phyloP scores from a whole-genome alignment of 2,113 vertebrate genomes.

The Pelobates fuscus region DNA sequence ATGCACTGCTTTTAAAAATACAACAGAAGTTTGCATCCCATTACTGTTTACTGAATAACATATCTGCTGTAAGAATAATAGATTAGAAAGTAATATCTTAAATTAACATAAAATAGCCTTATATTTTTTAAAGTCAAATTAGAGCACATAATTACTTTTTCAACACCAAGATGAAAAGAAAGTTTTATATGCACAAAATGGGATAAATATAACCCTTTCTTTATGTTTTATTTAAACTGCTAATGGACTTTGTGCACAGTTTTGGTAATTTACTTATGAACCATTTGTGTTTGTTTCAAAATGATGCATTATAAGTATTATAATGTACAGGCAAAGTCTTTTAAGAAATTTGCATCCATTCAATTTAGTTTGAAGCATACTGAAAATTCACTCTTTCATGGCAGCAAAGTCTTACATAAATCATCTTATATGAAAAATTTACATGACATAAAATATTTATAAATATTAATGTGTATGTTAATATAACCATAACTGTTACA shows the following conservation, averaged over 20 bases:
- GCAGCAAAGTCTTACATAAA: conserved; percentile 75
- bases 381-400: conserved; percentile 77
- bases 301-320: conserved; percentile 65
- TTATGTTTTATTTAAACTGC: conserved; percentile 79
- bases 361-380: conserved; percentile 63
- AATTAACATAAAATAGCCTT: conserved; percentile 21
- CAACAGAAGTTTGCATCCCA: conserved; percentile 39
- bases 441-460: conserved; percentile 86
- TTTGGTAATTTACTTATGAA: conserved; percentile 73
- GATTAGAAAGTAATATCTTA: conserved; percentile 39
- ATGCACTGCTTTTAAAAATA: conserved; percentile 4
- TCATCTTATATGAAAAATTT: conserved; percentile 85
- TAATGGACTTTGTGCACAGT: conserved; percentile 72
- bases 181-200: conserved; percentile 57
- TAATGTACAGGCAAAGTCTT: conserved; percentile 62
- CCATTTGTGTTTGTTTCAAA: conserved; percentile 61
- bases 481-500: conserved; percentile 82
- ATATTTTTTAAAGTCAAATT: conserved; percentile 47
- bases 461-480: conserved; percentile 89
- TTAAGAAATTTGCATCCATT: conserved; percentile 71
- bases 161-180: conserved; percentile 56
- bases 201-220: conserved; percentile 60
- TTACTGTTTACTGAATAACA: conserved; percentile 20
- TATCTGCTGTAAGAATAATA: conserved; percentile 36
- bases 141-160: conserved; percentile 31